phyloP scores from a whole-genome alignment of 2,888 invertebrate genomes.

The Meteorus cinctellus region DNA sequence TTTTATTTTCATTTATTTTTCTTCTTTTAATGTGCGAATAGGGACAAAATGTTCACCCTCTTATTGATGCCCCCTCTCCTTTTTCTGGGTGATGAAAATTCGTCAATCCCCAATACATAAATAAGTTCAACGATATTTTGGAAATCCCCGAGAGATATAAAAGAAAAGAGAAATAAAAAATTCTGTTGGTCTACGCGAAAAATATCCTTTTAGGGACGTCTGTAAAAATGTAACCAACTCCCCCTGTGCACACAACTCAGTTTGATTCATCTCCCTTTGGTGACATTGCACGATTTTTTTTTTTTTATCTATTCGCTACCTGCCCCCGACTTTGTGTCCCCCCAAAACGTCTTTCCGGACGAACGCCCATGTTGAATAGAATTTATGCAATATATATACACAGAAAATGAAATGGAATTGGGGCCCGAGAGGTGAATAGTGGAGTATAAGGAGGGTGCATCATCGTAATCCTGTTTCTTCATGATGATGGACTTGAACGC shows the following conservation, averaged over 20 bases:
- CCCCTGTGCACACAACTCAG: slow-evolving; percentile 13
- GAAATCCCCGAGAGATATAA: slow-evolving; percentile 19
- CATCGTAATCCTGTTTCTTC: slow-evolving; percentile 51
- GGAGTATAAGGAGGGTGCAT: slow-evolving; percentile 19
- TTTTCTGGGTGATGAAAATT: not conserved
- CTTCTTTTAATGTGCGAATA: slow-evolving; percentile 29
- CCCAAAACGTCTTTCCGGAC: slow-evolving; percentile 65
- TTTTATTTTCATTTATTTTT: slow-evolving; percentile 35
- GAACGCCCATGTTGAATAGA: slow-evolving; percentile 67
- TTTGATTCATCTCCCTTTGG: slow-evolving; percentile 23
- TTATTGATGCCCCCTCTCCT: not conserved
- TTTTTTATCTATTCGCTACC: slow-evolving; percentile 52
- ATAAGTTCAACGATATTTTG: not conserved
- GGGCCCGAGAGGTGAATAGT: slow-evolving; percentile 39
- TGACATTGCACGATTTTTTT: slow-evolving; percentile 44
- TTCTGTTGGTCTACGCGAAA: slow-evolving; percentile 10
- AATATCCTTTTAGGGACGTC: not conserved
- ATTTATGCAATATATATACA: slow-evolving; percentile 41
- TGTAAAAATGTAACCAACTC: slow-evolving; percentile 26
- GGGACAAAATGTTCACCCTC: slow-evolving; percentile 27
- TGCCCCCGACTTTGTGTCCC: slow-evolving; percentile 56
- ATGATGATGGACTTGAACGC: slow-evolving; percentile 53
- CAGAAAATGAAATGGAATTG: slow-evolving; percentile 34
- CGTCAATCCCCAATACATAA: slow-evolving; percentile 15
- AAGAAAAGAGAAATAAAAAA: slow-evolving; percentile 1